Evolutionary conservation across 2,113 vertebrate genomes (phyloP), one percentile per base, ranked within the genome.

Genomic region (Uria lomvia): DNA sequence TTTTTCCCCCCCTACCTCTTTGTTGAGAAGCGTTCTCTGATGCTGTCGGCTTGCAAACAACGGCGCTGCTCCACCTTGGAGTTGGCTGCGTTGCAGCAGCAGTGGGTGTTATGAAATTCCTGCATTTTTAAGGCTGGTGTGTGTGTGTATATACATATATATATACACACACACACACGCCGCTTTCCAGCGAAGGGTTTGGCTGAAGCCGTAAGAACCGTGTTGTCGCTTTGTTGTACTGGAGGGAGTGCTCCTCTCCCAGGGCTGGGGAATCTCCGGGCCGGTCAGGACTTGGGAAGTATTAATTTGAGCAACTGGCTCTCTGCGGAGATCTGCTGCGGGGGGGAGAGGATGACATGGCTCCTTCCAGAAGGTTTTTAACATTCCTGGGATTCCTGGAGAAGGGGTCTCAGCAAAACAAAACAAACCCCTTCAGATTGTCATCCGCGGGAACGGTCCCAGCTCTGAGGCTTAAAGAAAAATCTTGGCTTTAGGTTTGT

Each of bases 351-450:
- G 17, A 18, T n/a, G 90, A 15, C 5, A 18, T 3, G 53, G 8
- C 36, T 72, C 90, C 70, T 67, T 92, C 36, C 36, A 40, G 47
- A 12, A 52, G 70, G 65, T 50, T 67, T 92, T 75, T n/a, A 72
- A 77, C 90, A 95, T 95, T 95, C 90, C 76, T 68, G 38, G 76
- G 53, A 95, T 95, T 90, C 94, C 94, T 86, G 47, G 53, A 92
- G 75, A 40, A 72, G 58, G 72, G 70, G 80, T 71, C 55, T 34
- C 19, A 3, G 49, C 0, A 7, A 32, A 21, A 30, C 6, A 6
- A 34, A 9, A 26, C 15, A 12, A 13, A 63, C 36, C 20, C 15
- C 42, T 53, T 47, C 19, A 12, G 58, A 4, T 15, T 82, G 71
- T 47, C 38, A 23, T 14, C 38, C 30, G 4, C 2, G 1, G 50